A percentile compares a stretch with the other conserved stretches of the same genome.
phyloP scores from a whole-genome alignment of 2,888 invertebrate genomes.

The Orthosia gracilis region DNA sequence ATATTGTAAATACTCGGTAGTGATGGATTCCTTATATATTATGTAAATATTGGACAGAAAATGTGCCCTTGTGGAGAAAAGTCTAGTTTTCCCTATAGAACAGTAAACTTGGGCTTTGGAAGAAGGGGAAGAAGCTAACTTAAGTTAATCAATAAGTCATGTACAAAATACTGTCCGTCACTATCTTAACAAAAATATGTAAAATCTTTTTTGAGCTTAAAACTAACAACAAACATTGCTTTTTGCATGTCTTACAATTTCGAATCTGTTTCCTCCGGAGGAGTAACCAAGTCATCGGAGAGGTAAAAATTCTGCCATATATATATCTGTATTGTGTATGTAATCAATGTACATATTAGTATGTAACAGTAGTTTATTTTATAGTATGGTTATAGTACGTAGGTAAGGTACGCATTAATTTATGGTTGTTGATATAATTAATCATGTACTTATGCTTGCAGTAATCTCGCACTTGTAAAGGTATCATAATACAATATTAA shows the following conservation, averaged over 20 bases:
- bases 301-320: constrained; percentile 80
- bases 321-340: constrained; percentile 52
- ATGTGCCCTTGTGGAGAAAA: not conserved
- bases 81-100: constrained; percentile 5
- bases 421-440: constrained; percentile 49
- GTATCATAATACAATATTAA: constrained; percentile 32
- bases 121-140: not conserved
- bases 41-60: constrained; percentile 1
- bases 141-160: not conserved
- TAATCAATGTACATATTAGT: constrained; percentile 45
- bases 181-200: not conserved
- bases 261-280: constrained; percentile 93
- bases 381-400: constrained; percentile 25
- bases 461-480: constrained; percentile 41
- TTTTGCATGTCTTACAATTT: constrained; percentile 94
- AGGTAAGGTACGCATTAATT: constrained; percentile 26
- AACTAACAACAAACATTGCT: constrained; percentile 89
- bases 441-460: constrained; percentile 42
- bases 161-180: constrained; percentile 11
- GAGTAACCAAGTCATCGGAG: constrained; percentile 92
- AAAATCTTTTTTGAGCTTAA: constrained; percentile 59
- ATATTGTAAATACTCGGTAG: constrained; percentile 32
- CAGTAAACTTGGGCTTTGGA: not conserved
- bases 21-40: constrained; percentile 21
- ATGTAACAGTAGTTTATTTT: constrained; percentile 40